Evolutionary conservation across 2,888 invertebrate species (phyloP).

Genomic region (Drosophila borealis): DNA sequence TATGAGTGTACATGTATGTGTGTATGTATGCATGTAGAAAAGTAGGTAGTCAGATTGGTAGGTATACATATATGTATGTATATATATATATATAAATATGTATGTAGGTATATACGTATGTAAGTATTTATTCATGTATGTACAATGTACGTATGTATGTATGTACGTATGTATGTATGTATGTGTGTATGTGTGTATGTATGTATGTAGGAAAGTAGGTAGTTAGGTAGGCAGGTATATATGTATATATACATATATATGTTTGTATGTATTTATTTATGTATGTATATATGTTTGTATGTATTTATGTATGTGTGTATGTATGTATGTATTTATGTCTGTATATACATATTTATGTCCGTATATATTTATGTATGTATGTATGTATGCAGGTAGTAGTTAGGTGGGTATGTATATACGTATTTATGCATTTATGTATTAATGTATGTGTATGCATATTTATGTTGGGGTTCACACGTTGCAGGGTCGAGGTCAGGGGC

Average conservation of each 20-base stretch:
- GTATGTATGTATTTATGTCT: too few relatives aligned
- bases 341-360: too few relatives aligned
- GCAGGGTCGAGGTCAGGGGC: slow-evolving; percentile 68
- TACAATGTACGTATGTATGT: slow-evolving; percentile 1
- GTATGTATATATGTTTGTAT: too few relatives aligned
- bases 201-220: too few relatives aligned
- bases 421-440: neutral
- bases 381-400: too few relatives aligned
- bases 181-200: slow-evolving; percentile 2
- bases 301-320: too few relatives aligned
- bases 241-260: too few relatives aligned
- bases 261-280: too few relatives aligned
- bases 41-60: neutral
- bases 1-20: neutral
- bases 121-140: neutral
- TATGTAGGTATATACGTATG: neutral
- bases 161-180: neutral
- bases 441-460: neutral
- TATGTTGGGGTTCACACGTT: slow-evolving; percentile 50
- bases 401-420: neutral
- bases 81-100: neutral
- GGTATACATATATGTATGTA: too few relatives aligned
- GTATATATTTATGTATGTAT: too few relatives aligned
- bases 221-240: too few relatives aligned
- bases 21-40: neutral